phyloP scores from a whole-genome alignment of 2,888 invertebrate genomes.

The Azorinus chamasolen region DNA sequence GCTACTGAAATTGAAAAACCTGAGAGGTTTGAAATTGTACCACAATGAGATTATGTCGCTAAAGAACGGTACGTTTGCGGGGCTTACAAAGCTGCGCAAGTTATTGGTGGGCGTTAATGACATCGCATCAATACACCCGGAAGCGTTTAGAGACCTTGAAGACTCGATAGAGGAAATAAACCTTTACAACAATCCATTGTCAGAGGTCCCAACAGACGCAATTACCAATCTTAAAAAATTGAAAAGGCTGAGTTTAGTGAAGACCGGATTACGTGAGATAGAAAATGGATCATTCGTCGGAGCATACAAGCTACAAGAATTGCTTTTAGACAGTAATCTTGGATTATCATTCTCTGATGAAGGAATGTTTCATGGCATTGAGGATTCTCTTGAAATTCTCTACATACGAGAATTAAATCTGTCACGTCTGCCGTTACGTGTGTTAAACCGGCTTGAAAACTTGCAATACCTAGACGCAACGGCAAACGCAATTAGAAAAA shows the following conservation, averaged over 20 bases:
- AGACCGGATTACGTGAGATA: conserved; percentile 39
- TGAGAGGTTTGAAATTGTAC: conserved; percentile 57
- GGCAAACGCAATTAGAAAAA: conserved; percentile 53
- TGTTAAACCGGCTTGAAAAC: conserved; percentile 41
- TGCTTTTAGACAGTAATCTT: conserved; percentile 60
- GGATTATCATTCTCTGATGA: conserved; percentile 46
- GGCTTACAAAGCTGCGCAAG: conserved; percentile 52
- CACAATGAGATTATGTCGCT: conserved; percentile 54
- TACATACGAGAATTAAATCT: conserved; percentile 60
- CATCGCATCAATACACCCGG: conserved; percentile 56
- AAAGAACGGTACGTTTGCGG: conserved; percentile 51
- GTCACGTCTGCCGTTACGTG: conserved; percentile 52
- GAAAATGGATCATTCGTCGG: conserved; percentile 61
- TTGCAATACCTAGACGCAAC: conserved; percentile 66
- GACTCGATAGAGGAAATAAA: conserved; percentile 63
- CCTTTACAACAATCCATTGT: conserved; percentile 65
- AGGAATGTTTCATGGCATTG: conserved; percentile 65
- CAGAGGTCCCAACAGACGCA: conserved; percentile 58
- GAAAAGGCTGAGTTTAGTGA: conserved; percentile 54
- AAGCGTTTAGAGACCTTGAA: conserved; percentile 62
- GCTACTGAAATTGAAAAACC: conserved; percentile 43
- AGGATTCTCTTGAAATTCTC: conserved; percentile 65
- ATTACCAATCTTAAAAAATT: conserved; percentile 54
- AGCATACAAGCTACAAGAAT: conserved; percentile 48
- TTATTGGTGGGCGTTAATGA: conserved; percentile 66